Conservation (phyloP, 37 sponge, comb jelly and placozoan species). For the Haliclona indistincta region DNA sequence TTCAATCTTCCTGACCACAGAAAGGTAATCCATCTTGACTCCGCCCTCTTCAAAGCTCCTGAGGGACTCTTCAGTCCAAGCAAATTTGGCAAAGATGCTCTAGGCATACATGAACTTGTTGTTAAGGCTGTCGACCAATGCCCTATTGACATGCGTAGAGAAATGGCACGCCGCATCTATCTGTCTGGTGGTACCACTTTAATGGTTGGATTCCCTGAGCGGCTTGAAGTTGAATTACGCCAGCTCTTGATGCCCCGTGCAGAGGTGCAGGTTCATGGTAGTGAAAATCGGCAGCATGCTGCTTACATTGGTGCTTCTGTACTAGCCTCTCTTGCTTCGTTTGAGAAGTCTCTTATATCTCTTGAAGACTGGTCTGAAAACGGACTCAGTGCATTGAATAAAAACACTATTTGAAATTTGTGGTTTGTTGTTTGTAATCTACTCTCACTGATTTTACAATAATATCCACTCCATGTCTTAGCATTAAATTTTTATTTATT, state of each 20-base stretch:
- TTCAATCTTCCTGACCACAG: constrained; percentile 75
- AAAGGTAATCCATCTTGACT: constrained; percentile 53
- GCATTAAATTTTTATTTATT: too few relatives aligned
- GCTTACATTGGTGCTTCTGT: constrained; percentile 78
- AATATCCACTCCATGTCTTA: too few relatives aligned
- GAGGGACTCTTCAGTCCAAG: constrained; percentile 74
- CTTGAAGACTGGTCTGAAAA: constrained; percentile 40
- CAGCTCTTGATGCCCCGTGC: constrained; percentile 22
- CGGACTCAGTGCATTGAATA: constrained; percentile 40
- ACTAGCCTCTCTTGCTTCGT: constrained; percentile 60
- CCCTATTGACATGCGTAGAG: constrained; percentile 63
- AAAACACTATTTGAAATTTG: too few relatives aligned
- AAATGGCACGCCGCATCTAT: constrained; percentile 60
- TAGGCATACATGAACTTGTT: constrained; percentile 57
- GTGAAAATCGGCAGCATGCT: constrained; percentile 63
- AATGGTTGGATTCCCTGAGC: constrained; percentile 59
- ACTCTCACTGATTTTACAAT: too few relatives aligned
- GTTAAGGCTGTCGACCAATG: constrained; percentile 80
- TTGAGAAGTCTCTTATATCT: constrained; percentile 47
- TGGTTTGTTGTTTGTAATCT: too few relatives aligned
- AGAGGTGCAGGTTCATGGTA: constrained; percentile 63
- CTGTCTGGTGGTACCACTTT: constrained; percentile 68
- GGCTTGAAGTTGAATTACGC: constrained; percentile 64
- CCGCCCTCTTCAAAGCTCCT: constrained; percentile 50
- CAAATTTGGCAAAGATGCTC: constrained; percentile 75